phyloP scores from a whole-genome alignment of 2,113 vertebrate genomes.

The Sylvietta virens region DNA sequence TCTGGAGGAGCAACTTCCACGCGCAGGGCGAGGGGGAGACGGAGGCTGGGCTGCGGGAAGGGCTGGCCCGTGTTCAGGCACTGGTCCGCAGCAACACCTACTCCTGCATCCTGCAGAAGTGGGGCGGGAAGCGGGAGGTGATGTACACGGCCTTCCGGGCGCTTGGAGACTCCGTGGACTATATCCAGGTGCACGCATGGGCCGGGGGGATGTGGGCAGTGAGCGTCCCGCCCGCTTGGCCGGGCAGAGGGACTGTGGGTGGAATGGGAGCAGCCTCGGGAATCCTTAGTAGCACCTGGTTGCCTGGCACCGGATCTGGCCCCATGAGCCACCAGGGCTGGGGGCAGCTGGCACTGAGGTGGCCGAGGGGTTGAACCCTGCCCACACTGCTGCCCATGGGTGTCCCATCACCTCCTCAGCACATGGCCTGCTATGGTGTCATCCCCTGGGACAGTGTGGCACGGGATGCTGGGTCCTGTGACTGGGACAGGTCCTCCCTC shows the following conservation, averaged over 20 bases:
- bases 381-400: rapidly evolving
- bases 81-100: constrained; percentile 82
- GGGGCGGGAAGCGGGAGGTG: constrained; percentile 97
- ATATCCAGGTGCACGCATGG: constrained; percentile 84
- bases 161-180: constrained; percentile 91
- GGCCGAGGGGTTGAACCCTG: background rate
- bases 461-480: rapidly evolving
- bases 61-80: constrained; percentile 69
- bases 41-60: constrained; percentile 60
- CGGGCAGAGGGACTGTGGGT: background rate
- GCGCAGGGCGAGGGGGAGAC: constrained; percentile 72
- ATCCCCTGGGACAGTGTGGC: rapidly evolving
- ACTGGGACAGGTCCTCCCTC: background rate
- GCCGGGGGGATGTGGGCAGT: background rate
- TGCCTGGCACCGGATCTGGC: background rate
- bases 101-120: constrained; percentile 95
- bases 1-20: constrained; percentile 96
- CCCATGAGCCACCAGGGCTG: background rate
- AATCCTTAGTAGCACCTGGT: rapidly evolving
- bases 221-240: rapidly evolving
- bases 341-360: background rate
- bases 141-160: constrained; percentile 99
- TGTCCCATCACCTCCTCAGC: background rate
- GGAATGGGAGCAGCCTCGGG: background rate
- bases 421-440: background rate